Evolutionary conservation across 2,888 invertebrate species (phyloP).

Genomic region (Melikaiella ostensackeni): DNA sequence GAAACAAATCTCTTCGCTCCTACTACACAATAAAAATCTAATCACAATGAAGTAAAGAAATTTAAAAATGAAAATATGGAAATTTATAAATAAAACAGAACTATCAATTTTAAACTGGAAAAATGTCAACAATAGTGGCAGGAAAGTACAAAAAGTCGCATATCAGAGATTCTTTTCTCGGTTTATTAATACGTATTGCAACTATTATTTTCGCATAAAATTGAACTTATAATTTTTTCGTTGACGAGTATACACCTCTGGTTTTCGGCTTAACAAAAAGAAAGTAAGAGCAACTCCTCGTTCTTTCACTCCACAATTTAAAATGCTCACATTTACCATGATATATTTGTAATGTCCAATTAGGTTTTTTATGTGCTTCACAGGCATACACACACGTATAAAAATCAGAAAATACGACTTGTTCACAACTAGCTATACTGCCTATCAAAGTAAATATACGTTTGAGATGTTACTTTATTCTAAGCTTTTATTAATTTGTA

Average conservation of each 20-base stretch:
- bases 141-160: conserved; percentile 1
- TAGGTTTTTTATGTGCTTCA: conserved; percentile 23
- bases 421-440: conserved; percentile 27
- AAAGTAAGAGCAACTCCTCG: conserved; percentile 28
- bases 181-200: conserved; percentile 26
- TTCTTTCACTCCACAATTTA: conserved; percentile 4
- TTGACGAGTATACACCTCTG: conserved; percentile 9
- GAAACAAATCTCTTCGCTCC: too few relatives aligned
- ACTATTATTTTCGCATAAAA: conserved; percentile 38
- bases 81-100: neutral
- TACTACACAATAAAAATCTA: neutral
- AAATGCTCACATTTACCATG: conserved; percentile 15
- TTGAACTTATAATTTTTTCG: conserved; percentile 7
- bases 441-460: conserved; percentile 36
- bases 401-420: conserved; percentile 40
- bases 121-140: neutral
- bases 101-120: neutral
- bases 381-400: conserved; percentile 37
- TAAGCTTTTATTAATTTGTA: conserved; percentile 27
- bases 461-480: conserved; percentile 32
- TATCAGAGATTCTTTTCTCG: conserved; percentile 21
- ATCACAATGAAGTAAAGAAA: neutral
- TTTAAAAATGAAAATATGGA: neutral
- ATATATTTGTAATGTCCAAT: conserved; percentile 15
- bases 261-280: conserved; percentile 17